phyloP scores from a whole-genome alignment of 2,797 vertebrate genomes.

The Gadopsis bispinosus region DNA sequence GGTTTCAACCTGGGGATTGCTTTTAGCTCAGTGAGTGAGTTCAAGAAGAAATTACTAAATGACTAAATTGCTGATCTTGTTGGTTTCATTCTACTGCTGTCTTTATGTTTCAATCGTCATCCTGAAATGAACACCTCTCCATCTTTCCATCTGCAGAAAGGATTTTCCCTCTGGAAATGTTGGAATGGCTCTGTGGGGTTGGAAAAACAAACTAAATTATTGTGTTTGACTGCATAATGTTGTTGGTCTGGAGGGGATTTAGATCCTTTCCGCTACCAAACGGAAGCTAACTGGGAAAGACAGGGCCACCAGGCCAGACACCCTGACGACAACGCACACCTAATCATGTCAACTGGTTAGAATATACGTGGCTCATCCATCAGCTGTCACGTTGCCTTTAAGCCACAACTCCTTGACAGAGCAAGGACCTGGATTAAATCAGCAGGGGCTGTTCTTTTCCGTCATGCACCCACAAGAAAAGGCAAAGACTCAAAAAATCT shows the following conservation, averaged over 20 bases:
- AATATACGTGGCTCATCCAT: conserved; percentile 55
- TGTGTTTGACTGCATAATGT: conserved; percentile 76
- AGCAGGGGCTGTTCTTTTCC: conserved; percentile 60
- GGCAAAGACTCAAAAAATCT: conserved; percentile 57
- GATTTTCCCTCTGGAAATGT: conserved; percentile 78
- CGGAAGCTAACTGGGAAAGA: conserved; percentile 75
- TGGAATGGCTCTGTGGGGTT: conserved; percentile 76
- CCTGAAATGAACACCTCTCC: conserved; percentile 77
- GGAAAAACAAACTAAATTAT: conserved; percentile 74
- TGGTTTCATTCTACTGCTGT: conserved; percentile 55
- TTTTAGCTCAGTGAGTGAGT: conserved; percentile 35
- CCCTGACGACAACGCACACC: conserved; percentile 63
- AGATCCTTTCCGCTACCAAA: conserved; percentile 73
- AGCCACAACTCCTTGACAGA: conserved; percentile 60
- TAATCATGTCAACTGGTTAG: conserved; percentile 59
- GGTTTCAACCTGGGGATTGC: conserved; percentile 44
- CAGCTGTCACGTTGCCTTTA: conserved; percentile 76
- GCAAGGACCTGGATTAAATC: conserved; percentile 71
- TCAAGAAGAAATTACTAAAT: conserved; percentile 43
- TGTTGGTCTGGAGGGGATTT: conserved; percentile 74
- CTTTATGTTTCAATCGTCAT: conserved; percentile 59
- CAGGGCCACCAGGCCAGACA: conserved; percentile 72
- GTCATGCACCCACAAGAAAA: conserved; percentile 55
- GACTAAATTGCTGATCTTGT: conserved; percentile 61
- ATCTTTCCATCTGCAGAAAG: conserved; percentile 77